Conservation (phyloP, 2,113 vertebrate species). For the Furnarius figulus region DNA sequence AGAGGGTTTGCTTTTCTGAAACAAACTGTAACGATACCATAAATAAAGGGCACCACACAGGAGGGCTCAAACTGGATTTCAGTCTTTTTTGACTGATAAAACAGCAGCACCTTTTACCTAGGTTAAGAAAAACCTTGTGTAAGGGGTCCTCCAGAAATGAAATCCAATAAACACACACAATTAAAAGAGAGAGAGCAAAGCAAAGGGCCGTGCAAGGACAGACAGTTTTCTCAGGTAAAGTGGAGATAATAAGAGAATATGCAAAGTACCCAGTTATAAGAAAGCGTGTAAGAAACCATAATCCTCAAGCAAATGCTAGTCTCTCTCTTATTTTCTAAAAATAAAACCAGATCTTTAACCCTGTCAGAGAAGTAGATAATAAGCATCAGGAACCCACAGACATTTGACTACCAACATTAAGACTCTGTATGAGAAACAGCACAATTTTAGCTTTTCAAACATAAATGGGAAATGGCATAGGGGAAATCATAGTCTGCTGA, state of each 20-base stretch:
- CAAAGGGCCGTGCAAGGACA: background rate
- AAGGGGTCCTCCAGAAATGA: background rate
- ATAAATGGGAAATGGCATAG: background rate
- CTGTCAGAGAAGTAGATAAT: background rate
- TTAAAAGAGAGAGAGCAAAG: background rate
- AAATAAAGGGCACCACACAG: slow-evolving; percentile 10
- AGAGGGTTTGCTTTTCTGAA: slow-evolving; percentile 7
- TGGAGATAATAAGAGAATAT: background rate
- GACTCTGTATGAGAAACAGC: background rate
- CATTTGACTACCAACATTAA: background rate
- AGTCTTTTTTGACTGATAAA: background rate
- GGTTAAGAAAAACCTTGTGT: background rate
- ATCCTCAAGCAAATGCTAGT: background rate
- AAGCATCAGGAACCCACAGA: background rate
- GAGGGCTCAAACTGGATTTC: slow-evolving; percentile 27
- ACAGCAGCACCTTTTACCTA: background rate
- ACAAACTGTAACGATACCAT: slow-evolving; percentile 16
- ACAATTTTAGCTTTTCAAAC: slow-evolving; percentile 8
- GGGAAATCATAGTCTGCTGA: background rate
- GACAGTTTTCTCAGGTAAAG: background rate
- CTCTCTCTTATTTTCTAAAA: slow-evolving; percentile 14
- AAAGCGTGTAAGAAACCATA: background rate
- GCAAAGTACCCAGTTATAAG: background rate
- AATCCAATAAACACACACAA: background rate
- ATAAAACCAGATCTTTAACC: background rate